phyloP scores from a whole-genome alignment of 2,888 invertebrate genomes.

The Drosophila histrio region DNA sequence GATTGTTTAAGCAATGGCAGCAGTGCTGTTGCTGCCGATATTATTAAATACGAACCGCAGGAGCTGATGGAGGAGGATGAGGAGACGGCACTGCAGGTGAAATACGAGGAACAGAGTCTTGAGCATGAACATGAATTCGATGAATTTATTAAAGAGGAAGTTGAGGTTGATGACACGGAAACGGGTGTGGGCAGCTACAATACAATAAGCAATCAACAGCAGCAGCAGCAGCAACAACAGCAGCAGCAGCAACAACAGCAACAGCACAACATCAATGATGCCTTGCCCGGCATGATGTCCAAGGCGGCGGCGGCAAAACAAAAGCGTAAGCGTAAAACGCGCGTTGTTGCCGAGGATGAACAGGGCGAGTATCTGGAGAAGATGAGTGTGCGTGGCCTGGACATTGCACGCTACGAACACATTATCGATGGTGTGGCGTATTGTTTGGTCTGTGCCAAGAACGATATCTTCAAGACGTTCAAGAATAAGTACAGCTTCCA shows the following conservation, averaged over 20 bases:
- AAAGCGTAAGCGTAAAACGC: constrained; percentile 82
- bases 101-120: constrained; percentile 71
- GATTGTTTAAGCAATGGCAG: constrained; percentile 70
- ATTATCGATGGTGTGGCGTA: constrained; percentile 83
- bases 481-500: constrained; percentile 83
- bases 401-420: constrained; percentile 83
- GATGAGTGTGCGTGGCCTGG: constrained; percentile 83
- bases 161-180: constrained; percentile 59
- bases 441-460: constrained; percentile 83
- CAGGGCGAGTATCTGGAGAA: constrained; percentile 83
- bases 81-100: constrained; percentile 62
- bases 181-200: constrained; percentile 46
- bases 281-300: constrained; percentile 49
- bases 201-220: constrained; percentile 34
- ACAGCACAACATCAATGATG: constrained; percentile 46
- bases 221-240: constrained; percentile 19
- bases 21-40: constrained; percentile 66
- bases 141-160: constrained; percentile 71
- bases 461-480: constrained; percentile 82
- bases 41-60: constrained; percentile 71
- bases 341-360: constrained; percentile 81
- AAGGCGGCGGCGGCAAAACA: constrained; percentile 76
- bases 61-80: constrained; percentile 67
- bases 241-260: constrained; percentile 31
- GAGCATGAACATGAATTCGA: constrained; percentile 66